A percentile compares a stretch with the other conserved stretches of the same genome.
phyloP scores from a whole-genome alignment of 2,113 vertebrate species.

The Gorsachius goisagi region DNA sequence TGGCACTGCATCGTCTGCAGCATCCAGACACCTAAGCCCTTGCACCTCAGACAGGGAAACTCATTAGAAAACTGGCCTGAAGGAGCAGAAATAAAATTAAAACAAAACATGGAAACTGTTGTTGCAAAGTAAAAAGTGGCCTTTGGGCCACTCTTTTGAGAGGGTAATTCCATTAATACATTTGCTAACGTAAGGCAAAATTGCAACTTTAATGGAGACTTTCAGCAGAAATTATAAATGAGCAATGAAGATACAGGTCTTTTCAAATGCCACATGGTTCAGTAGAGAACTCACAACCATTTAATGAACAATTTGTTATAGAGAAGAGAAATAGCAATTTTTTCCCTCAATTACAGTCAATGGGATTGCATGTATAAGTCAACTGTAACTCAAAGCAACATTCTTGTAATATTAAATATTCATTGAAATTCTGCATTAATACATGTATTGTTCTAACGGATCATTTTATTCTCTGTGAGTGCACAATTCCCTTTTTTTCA shows the following conservation, averaged over 20 bases:
- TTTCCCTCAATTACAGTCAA: neutral
- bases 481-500: neutral
- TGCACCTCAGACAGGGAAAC: neutral
- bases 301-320: neutral
- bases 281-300: neutral
- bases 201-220: neutral
- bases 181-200: neutral
- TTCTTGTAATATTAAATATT: neutral
- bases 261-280: neutral
- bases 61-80: neutral
- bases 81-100: neutral
- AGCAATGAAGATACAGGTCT: neutral
- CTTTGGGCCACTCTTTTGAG: neutral
- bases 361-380: neutral
- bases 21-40: neutral
- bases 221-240: neutral
- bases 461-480: neutral
- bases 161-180: neutral
- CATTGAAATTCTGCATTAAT: neutral
- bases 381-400: neutral
- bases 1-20: neutral
- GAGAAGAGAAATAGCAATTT: neutral
- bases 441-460: neutral
- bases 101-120: neutral
- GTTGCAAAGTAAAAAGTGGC: neutral